Evolutionary conservation across 1,140 invertebrate species (phyloP).

Genomic region (Drosophila virilis): DNA sequence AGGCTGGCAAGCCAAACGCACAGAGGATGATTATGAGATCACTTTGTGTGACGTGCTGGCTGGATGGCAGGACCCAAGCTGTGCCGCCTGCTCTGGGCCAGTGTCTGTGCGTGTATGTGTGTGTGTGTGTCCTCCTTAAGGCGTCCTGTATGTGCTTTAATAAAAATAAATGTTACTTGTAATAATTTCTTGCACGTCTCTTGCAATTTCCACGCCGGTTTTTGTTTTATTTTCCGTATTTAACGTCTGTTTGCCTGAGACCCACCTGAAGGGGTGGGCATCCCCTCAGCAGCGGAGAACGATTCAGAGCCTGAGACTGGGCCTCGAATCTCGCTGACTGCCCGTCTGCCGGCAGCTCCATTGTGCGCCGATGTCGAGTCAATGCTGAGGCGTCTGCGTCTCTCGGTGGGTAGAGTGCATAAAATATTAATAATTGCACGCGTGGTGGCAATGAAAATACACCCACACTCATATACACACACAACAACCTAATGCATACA

Average conservation of each 20-base stretch:
- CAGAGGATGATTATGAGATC: conserved; percentile 75
- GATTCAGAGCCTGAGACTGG: neutral
- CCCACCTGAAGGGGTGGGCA: neutral
- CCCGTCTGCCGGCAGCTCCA: conserved; percentile 54
- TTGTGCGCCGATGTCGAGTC: conserved; percentile 46
- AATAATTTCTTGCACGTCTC: conserved; percentile 77
- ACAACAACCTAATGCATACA: conserved; percentile 68
- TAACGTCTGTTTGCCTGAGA: conserved; percentile 53
- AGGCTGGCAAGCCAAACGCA: conserved; percentile 69
- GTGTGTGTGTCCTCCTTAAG: conserved; percentile 25
- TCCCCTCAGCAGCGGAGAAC: neutral
- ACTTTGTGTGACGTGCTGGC: conserved; percentile 73
- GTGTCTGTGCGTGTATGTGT: neutral
- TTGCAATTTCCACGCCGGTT: conserved; percentile 60
- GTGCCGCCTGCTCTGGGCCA: conserved; percentile 8
- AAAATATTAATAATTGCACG: conserved; percentile 80
- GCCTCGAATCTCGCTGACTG: conserved; percentile 38
- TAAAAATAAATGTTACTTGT: conserved; percentile 81
- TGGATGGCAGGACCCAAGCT: conserved; percentile 40
- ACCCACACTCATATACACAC: conserved; percentile 40
- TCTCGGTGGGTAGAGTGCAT: conserved; percentile 54
- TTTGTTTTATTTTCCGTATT: conserved; percentile 57
- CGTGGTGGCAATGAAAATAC: conserved; percentile 78
- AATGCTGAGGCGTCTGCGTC: conserved; percentile 41
- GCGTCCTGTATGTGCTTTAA: conserved; percentile 59